A percentile compares a stretch with the other conserved stretches of the same genome.
These are phyloP conservation scores for Caenorhabditis sp. DNA, from an alignment of 2,888 invertebrate species.

Conservation along the genomic window DNA sequence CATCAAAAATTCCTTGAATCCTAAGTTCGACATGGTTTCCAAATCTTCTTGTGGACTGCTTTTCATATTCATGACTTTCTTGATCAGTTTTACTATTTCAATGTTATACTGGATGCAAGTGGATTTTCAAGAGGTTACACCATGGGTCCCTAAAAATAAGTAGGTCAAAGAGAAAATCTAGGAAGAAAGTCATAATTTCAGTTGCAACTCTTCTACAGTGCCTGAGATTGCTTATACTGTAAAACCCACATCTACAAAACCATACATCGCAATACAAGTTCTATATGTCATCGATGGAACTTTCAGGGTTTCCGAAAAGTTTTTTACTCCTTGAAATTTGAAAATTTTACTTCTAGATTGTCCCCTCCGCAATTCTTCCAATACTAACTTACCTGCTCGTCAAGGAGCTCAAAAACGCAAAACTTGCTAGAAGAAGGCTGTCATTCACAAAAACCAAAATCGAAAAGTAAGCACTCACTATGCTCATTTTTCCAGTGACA, in stretches of 20 bases:
- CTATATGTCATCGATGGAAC: slow-evolving; percentile 10
- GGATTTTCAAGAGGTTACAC: background rate
- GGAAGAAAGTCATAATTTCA: background rate
- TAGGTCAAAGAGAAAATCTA: background rate
- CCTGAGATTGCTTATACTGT: background rate
- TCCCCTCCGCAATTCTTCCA: slow-evolving; percentile 10
- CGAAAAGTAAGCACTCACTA: background rate
- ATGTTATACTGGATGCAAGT: slow-evolving; percentile 7
- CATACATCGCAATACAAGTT: background rate
- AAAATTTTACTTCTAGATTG: slow-evolving; percentile 1
- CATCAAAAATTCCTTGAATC: slow-evolving; percentile 7
- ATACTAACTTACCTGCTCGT: background rate
- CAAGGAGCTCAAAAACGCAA: background rate
- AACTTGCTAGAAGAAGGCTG: background rate
- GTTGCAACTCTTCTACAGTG: background rate
- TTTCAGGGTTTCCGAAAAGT: background rate
- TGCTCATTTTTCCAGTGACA: too few relatives aligned
- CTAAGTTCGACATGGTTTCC: background rate
- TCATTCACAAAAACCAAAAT: background rate
- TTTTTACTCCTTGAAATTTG: background rate
- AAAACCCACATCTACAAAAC: background rate
- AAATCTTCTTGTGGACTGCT: background rate
- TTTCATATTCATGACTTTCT: background rate
- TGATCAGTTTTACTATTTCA: slow-evolving; percentile 15
- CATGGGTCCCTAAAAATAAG: slow-evolving; percentile 4